Conservation (phyloP, 2,888 invertebrate species). For the Dermolepida albohirtum region DNA sequence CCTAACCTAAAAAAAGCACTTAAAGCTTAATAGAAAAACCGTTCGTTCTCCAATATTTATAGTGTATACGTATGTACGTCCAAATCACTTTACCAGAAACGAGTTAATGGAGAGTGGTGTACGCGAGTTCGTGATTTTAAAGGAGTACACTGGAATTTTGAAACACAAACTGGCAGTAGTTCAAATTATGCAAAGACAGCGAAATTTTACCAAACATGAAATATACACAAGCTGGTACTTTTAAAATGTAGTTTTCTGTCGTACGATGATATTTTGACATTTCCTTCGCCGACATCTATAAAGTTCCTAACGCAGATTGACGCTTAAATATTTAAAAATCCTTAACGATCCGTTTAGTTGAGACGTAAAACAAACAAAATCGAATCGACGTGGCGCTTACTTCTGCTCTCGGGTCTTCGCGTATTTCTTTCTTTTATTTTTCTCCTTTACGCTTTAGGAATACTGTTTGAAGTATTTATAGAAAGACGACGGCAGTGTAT, state of each 20-base stretch:
- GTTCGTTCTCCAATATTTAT: constrained; percentile 14
- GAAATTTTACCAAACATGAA: constrained; percentile 7
- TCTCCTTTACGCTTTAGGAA: constrained; percentile 17
- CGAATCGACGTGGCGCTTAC: constrained; percentile 21
- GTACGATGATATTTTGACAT: constrained; percentile 8
- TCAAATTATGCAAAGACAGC: neutral
- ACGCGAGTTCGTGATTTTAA: neutral
- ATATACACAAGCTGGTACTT: neutral
- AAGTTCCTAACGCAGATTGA: constrained; percentile 13
- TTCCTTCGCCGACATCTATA: constrained; percentile 3
- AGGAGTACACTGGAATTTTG: neutral
- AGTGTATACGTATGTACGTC: neutral
- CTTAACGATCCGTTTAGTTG: constrained; percentile 23
- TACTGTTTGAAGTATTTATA: constrained; percentile 33
- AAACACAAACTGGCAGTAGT: constrained; percentile 1
- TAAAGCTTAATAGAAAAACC: constrained; percentile 16
- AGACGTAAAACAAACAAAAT: constrained; percentile 35
- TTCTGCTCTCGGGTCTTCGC: constrained; percentile 17
- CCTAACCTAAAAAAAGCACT: constrained; percentile 18
- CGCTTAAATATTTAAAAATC: constrained; percentile 33
- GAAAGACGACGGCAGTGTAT: constrained; percentile 27
- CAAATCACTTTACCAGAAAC: no score
- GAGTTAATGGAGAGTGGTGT: no score
- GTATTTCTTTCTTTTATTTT: constrained; percentile 12
- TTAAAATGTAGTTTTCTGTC: neutral